Percentiles rank a stretch among this genome's conserved stretches.
Conservation (phyloP, 2,113 vertebrate genomes). For the Edolisoma coerulescens region DNA sequence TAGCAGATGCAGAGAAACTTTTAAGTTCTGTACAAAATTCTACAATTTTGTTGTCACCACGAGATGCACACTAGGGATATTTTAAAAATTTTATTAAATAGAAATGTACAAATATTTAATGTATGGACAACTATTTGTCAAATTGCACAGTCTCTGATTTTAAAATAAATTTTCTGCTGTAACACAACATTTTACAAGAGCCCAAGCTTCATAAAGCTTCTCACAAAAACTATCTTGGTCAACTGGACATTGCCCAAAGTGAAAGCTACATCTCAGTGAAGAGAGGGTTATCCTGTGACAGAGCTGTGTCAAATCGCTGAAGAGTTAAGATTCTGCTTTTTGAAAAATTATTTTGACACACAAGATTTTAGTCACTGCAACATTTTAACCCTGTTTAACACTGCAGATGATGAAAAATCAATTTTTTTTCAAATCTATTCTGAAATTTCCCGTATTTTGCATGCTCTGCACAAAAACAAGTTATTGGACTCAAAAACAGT, state of each 20-base stretch:
- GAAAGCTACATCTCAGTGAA: not conserved
- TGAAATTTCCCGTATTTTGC: not conserved
- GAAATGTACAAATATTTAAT: not conserved
- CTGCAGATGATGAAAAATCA: not conserved
- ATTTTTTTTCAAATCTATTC: not conserved
- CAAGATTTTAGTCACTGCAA: not conserved
- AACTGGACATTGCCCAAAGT: not conserved
- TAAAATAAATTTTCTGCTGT: not conserved
- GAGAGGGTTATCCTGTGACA: not conserved
- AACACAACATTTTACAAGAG: not conserved
- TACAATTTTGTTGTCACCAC: not conserved
- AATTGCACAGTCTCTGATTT: not conserved
- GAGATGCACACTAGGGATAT: too few species aligned
- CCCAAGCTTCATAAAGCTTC: not conserved
- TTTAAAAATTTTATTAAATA: not conserved
- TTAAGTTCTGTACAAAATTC: not conserved
- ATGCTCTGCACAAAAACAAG: not conserved
- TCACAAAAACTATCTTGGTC: not conserved
- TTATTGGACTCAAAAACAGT: not conserved
- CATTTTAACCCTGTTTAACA: not conserved
- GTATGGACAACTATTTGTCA: not conserved
- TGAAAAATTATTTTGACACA: not conserved
- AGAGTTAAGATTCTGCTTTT: not conserved
- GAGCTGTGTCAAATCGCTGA: not conserved
- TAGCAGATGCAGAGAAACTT: not conserved